phyloP scores from a whole-genome alignment of 2,888 invertebrate species.

The Trichogramma evanescens region DNA sequence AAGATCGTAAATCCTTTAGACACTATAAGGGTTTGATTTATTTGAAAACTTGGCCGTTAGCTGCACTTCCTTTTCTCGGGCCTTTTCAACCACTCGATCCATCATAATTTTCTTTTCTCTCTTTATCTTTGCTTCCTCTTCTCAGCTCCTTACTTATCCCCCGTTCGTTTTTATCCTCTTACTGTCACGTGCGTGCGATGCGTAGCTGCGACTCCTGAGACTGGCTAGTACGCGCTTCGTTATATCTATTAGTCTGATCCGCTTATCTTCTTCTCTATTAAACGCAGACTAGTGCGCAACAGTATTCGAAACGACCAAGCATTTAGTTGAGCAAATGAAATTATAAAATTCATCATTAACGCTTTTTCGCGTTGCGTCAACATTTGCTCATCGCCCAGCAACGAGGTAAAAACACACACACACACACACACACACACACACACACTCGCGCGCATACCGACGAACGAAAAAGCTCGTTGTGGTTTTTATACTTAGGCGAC shows the following conservation, averaged over 20 bases:
- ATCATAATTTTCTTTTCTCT: not conserved
- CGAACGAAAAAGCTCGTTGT: not conserved
- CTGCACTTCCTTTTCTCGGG: slow-evolving; percentile 18
- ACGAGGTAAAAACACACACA: not conserved
- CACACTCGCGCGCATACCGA: not conserved
- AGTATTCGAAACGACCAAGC: not conserved
- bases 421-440: not conserved
- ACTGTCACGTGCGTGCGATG: too few species aligned
- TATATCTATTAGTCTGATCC: not conserved
- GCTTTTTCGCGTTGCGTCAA: not conserved
- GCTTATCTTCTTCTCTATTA: not conserved
- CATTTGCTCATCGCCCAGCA: not conserved
- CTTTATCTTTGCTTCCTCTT: too few species aligned
- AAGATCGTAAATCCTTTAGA: slow-evolving; percentile 31
- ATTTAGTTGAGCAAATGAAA: too few species aligned
- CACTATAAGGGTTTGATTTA: slow-evolving; percentile 29
- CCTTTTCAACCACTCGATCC: not conserved
- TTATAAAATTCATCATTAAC: too few species aligned
- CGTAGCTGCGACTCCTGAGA: too few species aligned
- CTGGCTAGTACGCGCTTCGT: too few species aligned
- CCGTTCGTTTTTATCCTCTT: slow-evolving; percentile 1
- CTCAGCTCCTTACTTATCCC: not conserved
- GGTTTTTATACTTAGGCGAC: not conserved
- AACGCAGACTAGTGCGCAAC: not conserved
- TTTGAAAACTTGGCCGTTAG: slow-evolving; percentile 28